Evolutionary conservation across 2,113 vertebrate genomes (phyloP).

Genomic region (Lichenostomus cassidix): DNA sequence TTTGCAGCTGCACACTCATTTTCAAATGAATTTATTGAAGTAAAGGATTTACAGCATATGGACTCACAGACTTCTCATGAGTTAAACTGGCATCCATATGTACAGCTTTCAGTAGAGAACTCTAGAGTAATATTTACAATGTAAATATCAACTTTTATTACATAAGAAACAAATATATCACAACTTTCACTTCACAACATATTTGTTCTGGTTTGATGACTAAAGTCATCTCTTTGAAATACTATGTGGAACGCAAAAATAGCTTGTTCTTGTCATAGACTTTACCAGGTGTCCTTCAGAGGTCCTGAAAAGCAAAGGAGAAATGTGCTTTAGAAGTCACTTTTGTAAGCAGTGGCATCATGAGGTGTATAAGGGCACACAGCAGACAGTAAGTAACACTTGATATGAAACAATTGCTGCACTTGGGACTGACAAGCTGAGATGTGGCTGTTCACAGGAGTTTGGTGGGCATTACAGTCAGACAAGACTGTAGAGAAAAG

Average conservation of each 20-base stretch:
- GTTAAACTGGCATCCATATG: constrained; percentile 74
- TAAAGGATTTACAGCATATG: constrained; percentile 79
- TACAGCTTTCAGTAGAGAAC: constrained; percentile 76
- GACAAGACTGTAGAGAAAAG: not conserved
- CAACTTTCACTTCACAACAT: constrained; percentile 81
- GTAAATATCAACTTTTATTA: constrained; percentile 88
- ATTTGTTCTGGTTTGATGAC: constrained; percentile 82
- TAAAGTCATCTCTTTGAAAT: constrained; percentile 83
- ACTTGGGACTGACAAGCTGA: not conserved
- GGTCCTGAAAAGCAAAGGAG: constrained; percentile 79
- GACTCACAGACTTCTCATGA: constrained; percentile 71
- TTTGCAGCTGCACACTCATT: constrained; percentile 61
- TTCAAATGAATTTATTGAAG: constrained; percentile 80
- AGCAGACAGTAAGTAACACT: not conserved
- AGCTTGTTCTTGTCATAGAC: constrained; percentile 70
- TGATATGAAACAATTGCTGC: not conserved
- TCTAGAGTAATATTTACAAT: constrained; percentile 86
- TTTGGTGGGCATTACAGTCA: not conserved
- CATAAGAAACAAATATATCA: constrained; percentile 83
- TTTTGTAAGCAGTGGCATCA: not conserved
- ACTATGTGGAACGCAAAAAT: constrained; percentile 82
- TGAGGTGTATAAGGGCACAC: not conserved
- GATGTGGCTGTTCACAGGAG: not conserved
- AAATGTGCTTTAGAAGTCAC: not conserved
- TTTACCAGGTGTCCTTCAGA: constrained; percentile 76